Conservation (phyloP, 1,140 invertebrate genomes). For the Cecropterus lyciades region DNA sequence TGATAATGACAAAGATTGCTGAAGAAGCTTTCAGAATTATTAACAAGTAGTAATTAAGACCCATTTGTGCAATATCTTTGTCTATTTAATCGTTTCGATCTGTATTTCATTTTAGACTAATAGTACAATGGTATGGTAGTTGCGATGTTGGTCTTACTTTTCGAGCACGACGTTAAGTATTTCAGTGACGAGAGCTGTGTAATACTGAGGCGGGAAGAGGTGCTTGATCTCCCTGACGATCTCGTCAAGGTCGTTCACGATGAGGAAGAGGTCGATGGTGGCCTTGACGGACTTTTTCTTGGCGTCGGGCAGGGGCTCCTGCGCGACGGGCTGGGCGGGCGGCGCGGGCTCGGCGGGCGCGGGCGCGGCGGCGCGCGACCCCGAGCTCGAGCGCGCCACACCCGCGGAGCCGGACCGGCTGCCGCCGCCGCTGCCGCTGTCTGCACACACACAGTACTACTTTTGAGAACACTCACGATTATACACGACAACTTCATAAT, state of each 20-base stretch:
- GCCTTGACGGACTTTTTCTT: constrained; percentile 61
- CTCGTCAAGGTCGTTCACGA: constrained; percentile 59
- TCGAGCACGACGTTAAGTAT: constrained; percentile 66
- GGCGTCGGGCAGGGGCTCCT: constrained; percentile 56
- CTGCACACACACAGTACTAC: constrained; percentile 27
- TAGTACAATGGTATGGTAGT: too few relatives aligned
- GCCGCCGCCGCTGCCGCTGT: constrained; percentile 43
- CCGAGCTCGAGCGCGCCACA: constrained; percentile 53
- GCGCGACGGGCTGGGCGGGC: constrained; percentile 30
- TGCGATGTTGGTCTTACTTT: constrained; percentile 49
- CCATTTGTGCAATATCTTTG: too few relatives aligned
- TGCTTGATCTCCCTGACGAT: constrained; percentile 57
- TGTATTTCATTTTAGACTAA: too few relatives aligned
- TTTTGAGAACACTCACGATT: too few relatives aligned
- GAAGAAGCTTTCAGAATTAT: too few relatives aligned
- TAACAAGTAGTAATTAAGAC: too few relatives aligned
- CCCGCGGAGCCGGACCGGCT: constrained; percentile 55
- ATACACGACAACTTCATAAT: too few relatives aligned
- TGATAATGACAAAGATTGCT: too few relatives aligned
- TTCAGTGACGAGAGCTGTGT: constrained; percentile 65
- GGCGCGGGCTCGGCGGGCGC: constrained; percentile 35
- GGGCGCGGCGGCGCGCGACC: constrained; percentile 38
- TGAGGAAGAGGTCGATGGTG: constrained; percentile 55
- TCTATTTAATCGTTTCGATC: too few relatives aligned
- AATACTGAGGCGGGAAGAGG: constrained; percentile 53